Base-by-base conservation (phyloP, 1,140 invertebrate genomes). In the Oncopodura yosiiana region DNA sequence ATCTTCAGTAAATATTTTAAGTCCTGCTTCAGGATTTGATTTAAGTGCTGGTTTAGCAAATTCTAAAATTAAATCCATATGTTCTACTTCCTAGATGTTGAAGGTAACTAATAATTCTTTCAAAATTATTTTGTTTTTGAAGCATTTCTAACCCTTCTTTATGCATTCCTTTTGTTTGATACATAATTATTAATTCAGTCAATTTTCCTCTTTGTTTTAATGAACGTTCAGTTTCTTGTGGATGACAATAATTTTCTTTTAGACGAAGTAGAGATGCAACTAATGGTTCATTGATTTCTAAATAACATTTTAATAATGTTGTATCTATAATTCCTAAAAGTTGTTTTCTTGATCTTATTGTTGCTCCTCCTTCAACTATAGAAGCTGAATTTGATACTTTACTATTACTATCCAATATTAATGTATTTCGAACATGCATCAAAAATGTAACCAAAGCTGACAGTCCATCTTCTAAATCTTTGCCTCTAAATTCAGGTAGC, bases 1-100 rank as follows among this genome's bases (percentile, higher is more conserved):
- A 68, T 95, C 88, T 71, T 95, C 93, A 48, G 85, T 94, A 68
- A 96, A 97, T 67, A 96, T 96, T 69, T 86, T 83, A 1, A 97
- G 70, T 11, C 92, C 94, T 71, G 94, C 87, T 61, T 89, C 83
- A 2, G 91, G 89, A 70, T 87, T 75, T 64, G 83, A 77, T 57
- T 82, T 79, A 18, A 98, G 70, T 38, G 98, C 85, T 88, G 90
- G 94, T 54, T 86, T 82, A n/a, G 91, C 80, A 75, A 93, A 97
- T 69, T 96, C 85, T 62, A 96, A 84, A 64, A 98, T 94, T 30
- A 97, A 70, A 62, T 90, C 82, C 59, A 95, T 78, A 68, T 97
- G 78, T 58, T 94, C 86, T 14, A n/a, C 73, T 67, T 30, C 86
- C 89, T 49, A 98, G 73, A 67, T 87, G 80, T 67, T 98, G 93